Evolutionary conservation across 2,888 invertebrate genomes (phyloP), one percentile per base, ranked within the genome.

Genomic region (Cataglyphis cursor): DNA sequence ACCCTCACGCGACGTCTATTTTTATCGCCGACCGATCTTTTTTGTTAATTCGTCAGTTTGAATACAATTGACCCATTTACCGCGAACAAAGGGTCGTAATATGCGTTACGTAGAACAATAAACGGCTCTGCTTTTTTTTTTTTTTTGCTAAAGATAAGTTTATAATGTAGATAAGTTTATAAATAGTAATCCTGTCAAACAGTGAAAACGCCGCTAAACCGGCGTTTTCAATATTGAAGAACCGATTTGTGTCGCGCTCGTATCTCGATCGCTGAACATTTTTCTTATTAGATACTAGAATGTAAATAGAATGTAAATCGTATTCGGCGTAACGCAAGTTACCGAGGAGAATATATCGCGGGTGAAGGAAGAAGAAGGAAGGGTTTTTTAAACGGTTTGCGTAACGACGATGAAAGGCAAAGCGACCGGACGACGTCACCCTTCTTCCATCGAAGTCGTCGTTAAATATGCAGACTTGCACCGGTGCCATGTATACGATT

Each of bases 401-500:
- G 35, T 48, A 61, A 38, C 41, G 9, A 51, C 28, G 72, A 61
- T 12, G 73, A 73, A 31, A 38, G 12, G 62, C 35, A 15, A 74
- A 59, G 24, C 35, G 59, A 57, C 51, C 12, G 38, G 21, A 24
- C 51, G 68, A 66, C 61, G 66, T 54, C 38, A 66, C 70, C 73
- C 82, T 82, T 82, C 81, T 76, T 81, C 64, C 86, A 64, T 83
- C 85, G 84, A 82, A 72, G 81, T 65, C 81, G 80, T 75, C 81
- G 85, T 90, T 88, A 83, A 90, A 87, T 85, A 90, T 87, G 87
- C 87, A 87, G 66, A 66, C 75, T 81, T 82, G 83, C 78, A 76
- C 48, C 66, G 44, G 31, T 21, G 31, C 21, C 3, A 38, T 9
- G 10, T 21, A 38, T n/a, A 24, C 48, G 66, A 65, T 51, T 75